A percentile compares a stretch with the other conserved stretches of the same genome.
These are phyloP conservation scores for Paramormyrops kingsleyae DNA, from an alignment of 2,113 vertebrate species.

Conservation along the genomic window DNA sequence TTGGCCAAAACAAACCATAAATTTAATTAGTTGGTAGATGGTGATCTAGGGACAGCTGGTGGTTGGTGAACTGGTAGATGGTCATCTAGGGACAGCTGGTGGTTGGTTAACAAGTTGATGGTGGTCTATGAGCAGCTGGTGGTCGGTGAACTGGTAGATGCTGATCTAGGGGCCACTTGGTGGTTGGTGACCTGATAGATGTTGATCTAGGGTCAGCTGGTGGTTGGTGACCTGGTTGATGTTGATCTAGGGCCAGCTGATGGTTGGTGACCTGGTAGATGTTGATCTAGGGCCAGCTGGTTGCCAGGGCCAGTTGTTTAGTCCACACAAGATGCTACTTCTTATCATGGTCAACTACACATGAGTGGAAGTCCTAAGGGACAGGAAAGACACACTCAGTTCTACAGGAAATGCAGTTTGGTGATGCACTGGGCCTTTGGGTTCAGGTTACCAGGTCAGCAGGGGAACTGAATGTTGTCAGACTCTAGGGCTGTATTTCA, in stretches of 20 bases:
- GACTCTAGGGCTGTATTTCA: conserved; percentile 27
- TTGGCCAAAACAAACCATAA: neutral
- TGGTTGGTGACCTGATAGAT: neutral
- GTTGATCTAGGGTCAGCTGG: conserved; percentile 24
- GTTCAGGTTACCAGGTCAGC: conserved; percentile 41
- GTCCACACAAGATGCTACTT: conserved; percentile 44
- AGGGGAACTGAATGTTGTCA: conserved; percentile 32
- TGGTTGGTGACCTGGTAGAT: neutral
- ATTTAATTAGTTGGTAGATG: neutral
- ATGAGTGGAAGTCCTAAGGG: conserved; percentile 54
- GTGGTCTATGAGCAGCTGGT: neutral
- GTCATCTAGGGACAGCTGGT: neutral
- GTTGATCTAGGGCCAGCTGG: neutral
- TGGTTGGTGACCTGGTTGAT: conserved; percentile 21
- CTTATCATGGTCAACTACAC: conserved; percentile 51
- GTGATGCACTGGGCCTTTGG: conserved; percentile 31
- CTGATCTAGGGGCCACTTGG: conserved; percentile 19
- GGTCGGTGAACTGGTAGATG: neutral
- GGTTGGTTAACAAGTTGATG: neutral
- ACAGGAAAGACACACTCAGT: conserved; percentile 45
- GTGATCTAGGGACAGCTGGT: conserved; percentile 30
- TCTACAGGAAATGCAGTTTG: conserved; percentile 39
- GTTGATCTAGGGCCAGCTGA: neutral
- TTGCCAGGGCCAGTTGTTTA: conserved; percentile 26
- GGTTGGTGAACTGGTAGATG: conserved; percentile 7